These are phyloP conservation scores for Rhinopomastus cyanomelas DNA, from an alignment of 2,113 vertebrate genomes.

Conservation along the genomic window DNA sequence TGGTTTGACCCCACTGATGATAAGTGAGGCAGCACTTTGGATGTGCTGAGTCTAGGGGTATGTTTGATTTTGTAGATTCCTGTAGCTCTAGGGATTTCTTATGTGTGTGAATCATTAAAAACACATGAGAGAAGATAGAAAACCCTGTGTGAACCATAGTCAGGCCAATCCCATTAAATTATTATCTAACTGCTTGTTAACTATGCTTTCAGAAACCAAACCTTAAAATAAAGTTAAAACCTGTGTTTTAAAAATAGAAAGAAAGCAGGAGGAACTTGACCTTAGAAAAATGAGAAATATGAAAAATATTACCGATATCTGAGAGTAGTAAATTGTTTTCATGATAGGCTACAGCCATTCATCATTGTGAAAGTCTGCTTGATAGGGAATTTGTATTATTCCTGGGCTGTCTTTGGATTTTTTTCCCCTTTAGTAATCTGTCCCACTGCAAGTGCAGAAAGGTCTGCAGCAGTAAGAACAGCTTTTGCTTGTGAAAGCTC, in stretches of 20 bases:
- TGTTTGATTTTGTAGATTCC: background rate
- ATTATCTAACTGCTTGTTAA: background rate
- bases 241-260: background rate
- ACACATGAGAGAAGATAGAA: background rate
- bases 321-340: background rate
- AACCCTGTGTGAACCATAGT: background rate
- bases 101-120: background rate
- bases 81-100: background rate
- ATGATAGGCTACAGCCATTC: background rate
- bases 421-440: background rate
- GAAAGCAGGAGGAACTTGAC: background rate
- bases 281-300: background rate
- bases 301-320: background rate
- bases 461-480: background rate
- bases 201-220: background rate
- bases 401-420: background rate
- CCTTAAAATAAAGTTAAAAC: background rate
- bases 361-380: background rate
- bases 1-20: background rate
- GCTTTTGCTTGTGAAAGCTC: background rate
- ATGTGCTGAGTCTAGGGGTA: background rate
- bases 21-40: rapidly evolving
- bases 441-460: background rate
- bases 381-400: background rate
- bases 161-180: background rate